phyloP scores from a whole-genome alignment of 1,140 invertebrate genomes.

The Pygmarrhopalites habei region DNA sequence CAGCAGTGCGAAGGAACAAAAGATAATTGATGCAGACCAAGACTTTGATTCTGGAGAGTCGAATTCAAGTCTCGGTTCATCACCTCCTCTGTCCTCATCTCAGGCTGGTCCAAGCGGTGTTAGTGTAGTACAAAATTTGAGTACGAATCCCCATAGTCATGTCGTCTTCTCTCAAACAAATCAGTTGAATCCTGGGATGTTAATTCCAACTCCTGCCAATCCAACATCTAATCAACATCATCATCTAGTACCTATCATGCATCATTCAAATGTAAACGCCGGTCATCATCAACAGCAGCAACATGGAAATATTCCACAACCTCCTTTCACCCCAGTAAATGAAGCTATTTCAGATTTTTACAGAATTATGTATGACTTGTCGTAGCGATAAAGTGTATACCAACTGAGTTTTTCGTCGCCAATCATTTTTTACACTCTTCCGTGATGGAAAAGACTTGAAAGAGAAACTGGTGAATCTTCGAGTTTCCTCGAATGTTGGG shows the following conservation, averaged over 20 bases:
- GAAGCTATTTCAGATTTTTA: slow-evolving; percentile 1
- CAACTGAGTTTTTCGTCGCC: too few species aligned
- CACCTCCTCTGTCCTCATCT: not conserved
- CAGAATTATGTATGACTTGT: not conserved
- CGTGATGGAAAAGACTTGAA: too few species aligned
- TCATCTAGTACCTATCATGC: not conserved
- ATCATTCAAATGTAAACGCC: not conserved
- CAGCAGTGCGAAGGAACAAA: not conserved
- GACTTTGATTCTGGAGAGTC: not conserved
- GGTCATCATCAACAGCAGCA: not conserved
- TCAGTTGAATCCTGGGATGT: not conserved
- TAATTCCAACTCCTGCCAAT: not conserved
- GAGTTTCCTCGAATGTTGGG: too few species aligned
- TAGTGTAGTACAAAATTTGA: not conserved
- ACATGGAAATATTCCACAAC: too few species aligned
- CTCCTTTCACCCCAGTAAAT: not conserved
- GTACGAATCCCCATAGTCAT: not conserved
- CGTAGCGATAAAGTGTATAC: too few species aligned
- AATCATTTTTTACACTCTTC: too few species aligned
- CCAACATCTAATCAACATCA: not conserved
- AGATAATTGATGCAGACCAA: not conserved
- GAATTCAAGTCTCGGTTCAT: not conserved
- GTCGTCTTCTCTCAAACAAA: not conserved
- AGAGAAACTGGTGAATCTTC: too few species aligned
- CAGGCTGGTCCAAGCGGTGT: not conserved